Percentiles rank a stretch among this genome's conserved stretches.
phyloP scores from a whole-genome alignment of 2,797 vertebrate species.

The Thamnophis elegans region DNA sequence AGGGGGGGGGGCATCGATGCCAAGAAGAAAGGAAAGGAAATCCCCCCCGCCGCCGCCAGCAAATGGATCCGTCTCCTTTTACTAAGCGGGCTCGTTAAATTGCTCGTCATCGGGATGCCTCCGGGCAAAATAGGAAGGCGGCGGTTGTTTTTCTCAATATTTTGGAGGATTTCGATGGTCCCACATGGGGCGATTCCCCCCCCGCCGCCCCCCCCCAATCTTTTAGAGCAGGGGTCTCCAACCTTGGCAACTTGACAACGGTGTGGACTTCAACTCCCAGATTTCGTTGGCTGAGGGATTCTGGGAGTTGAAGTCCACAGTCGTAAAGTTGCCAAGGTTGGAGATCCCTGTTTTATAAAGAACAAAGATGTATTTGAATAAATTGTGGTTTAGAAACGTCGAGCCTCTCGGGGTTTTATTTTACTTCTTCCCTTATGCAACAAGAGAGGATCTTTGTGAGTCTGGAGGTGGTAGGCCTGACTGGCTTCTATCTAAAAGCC shows the following conservation, averaged over 20 bases:
- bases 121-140: background rate
- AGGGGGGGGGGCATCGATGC: no score
- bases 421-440: background rate
- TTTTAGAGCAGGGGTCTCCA: background rate
- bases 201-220: no score
- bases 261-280: no score
- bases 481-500: background rate
- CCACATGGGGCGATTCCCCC: background rate
- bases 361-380: background rate
- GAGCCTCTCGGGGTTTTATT: background rate
- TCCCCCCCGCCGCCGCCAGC: background rate
- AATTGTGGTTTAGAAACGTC: background rate
- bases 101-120: background rate
- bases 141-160: no score
- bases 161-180: background rate
- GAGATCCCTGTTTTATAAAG: background rate
- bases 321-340: no score
- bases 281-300: no score
- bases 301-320: no score
- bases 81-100: background rate
- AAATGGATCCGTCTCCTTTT: background rate
- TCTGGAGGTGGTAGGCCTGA: background rate
- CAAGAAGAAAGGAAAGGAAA: background rate
- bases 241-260: no score
- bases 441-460: background rate